phyloP scores from a whole-genome alignment of 1,140 invertebrate genomes.

The Lineus longissimus region DNA sequence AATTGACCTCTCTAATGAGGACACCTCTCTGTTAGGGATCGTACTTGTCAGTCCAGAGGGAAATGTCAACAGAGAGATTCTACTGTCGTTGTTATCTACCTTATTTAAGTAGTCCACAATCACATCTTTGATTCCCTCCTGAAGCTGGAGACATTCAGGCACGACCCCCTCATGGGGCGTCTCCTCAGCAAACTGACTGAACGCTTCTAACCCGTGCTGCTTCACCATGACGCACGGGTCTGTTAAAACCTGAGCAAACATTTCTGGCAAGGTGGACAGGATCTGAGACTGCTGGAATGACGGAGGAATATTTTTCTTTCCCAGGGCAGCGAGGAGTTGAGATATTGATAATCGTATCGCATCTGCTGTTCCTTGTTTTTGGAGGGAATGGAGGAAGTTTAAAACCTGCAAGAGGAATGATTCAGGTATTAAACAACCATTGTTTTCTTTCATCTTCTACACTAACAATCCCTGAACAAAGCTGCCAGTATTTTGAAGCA shows the following conservation, averaged over 20 bases:
- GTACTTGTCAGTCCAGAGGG: too few species aligned
- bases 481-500: too few species aligned
- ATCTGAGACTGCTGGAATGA: constrained; percentile 17
- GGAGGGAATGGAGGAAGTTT: too few species aligned
- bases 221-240: constrained; percentile 21
- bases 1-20: too few species aligned
- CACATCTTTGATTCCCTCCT: constrained; percentile 22
- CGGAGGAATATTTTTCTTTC: constrained; percentile 6
- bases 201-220: constrained; percentile 22
- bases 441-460: too few species aligned
- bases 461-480: too few species aligned
- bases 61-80: too few species aligned
- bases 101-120: constrained; percentile 30
- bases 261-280: constrained; percentile 16
- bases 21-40: too few species aligned
- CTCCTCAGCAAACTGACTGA: constrained; percentile 30
- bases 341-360: too few species aligned
- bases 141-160: constrained; percentile 27
- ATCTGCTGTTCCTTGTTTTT: too few species aligned
- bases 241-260: constrained; percentile 19
- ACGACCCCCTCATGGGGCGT: constrained; percentile 29
- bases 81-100: constrained; percentile 13
- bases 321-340: neutral
- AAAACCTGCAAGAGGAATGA: too few species aligned
- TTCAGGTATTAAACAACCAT: too few species aligned